Base-by-base conservation (phyloP, 2,113 vertebrate species). In the Gavialis gangeticus region DNA sequence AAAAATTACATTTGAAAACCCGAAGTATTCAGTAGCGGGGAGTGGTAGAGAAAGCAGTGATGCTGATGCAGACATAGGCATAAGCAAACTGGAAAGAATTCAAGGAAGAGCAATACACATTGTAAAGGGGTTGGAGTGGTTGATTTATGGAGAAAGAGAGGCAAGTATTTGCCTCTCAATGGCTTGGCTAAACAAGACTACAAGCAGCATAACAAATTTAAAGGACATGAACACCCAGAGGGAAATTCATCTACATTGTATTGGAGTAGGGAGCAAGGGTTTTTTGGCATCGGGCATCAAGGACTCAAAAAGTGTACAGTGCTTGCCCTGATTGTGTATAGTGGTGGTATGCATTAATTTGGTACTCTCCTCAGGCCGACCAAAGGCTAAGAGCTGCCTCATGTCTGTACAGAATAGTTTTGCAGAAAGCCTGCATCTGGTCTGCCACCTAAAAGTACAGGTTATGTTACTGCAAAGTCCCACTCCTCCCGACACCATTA, bases 361-460 rank as follows among this genome's bases (percentile, higher is more conserved):
- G 91, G 90, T 92, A 88, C 88, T 82, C 95, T 90, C 67, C 76
- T 87, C 60, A 34, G 75, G 37, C 91, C 93, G 76, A 46, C 84
- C 86, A 34, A 16, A 93, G 82, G 71, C 90, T n/a, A 16, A 28
- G 7, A 18, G 17, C 30, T 78, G 80, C 87, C 93, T 89, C 92
- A 77, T 1, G 89, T 91, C 80, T 67, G 30, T 19, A 0, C n/a
- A 25, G 3, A 25, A 6, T 57, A 37, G 57, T 77, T 92, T 63
- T 79, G 64, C 91, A 79, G 78, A 27, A 84, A 71, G 91, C 80
- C 66, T 57, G 27, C 13, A 79, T 56, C 75, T 84, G 62, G 10
- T 19, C 46, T 57, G 55, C 71, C 58, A 1, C 0, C 0, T n/a
- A 69, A 73, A 71, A 28, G 28, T 25, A 34, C 15, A 83, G 17